Evolutionary conservation across 2,797 vertebrate species (phyloP).

Genomic region (Diceros bicornis): DNA sequence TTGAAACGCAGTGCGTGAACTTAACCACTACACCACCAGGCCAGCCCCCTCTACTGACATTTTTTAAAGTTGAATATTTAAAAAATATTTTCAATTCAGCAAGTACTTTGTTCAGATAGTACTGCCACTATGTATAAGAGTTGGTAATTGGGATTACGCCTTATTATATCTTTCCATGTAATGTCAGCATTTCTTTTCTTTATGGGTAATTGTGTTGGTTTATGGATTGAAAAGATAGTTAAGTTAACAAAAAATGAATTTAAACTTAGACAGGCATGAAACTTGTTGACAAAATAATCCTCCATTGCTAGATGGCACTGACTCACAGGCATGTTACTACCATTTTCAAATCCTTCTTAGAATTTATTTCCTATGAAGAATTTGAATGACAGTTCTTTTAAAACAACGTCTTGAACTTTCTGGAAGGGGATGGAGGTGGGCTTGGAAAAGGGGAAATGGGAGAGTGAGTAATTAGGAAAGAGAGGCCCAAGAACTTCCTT

Average conservation of each 20-base stretch:
- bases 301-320: slow-evolving; percentile 6
- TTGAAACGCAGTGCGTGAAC: no score
- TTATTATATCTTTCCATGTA: slow-evolving; percentile 3
- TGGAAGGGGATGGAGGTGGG: neutral
- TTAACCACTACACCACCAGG: no score
- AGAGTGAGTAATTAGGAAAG: neutral
- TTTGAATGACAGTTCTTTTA: slow-evolving; percentile 2
- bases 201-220: neutral
- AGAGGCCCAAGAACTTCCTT: neutral
- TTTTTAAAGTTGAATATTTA: neutral
- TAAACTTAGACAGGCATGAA: neutral
- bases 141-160: neutral
- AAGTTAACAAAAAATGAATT: slow-evolving; percentile 49
- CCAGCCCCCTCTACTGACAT: neutral
- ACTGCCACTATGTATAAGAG: neutral
- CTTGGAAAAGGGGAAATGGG: neutral
- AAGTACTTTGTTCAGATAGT: slow-evolving; percentile 20
- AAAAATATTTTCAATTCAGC: neutral
- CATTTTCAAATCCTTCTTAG: slow-evolving; percentile 31
- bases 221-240: slow-evolving; percentile 43
- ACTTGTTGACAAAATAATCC: slow-evolving; percentile 33
- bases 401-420: slow-evolving; percentile 30
- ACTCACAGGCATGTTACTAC: neutral
- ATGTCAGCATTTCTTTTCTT: slow-evolving; percentile 40
- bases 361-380: slow-evolving; percentile 38